Conservation (phyloP, 2,113 vertebrate species). For the Lagopus muta region DNA sequence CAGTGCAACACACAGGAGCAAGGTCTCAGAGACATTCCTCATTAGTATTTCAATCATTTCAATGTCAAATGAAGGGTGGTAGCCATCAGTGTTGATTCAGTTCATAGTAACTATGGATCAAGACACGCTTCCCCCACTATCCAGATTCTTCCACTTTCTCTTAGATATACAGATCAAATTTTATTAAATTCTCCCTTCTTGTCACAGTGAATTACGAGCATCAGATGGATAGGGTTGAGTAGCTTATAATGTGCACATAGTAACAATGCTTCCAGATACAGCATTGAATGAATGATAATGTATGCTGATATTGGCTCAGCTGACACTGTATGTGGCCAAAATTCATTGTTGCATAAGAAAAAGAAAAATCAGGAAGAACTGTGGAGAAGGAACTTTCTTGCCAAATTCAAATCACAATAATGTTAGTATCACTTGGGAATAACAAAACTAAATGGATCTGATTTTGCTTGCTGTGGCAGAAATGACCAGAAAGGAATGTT, state of each 20-base stretch:
- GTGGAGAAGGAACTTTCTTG: constrained; percentile 22
- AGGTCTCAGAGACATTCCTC: neutral
- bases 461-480: neutral
- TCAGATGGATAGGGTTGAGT: neutral
- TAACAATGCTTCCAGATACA: neutral
- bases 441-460: neutral
- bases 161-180: neutral
- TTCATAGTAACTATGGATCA: neutral
- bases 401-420: constrained; percentile 6
- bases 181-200: neutral
- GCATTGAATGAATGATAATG: neutral
- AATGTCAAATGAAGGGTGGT: neutral
- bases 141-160: neutral
- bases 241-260: neutral
- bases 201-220: neutral
- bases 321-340: neutral
- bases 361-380: neutral
- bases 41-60: neutral
- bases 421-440: neutral
- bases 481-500: neutral
- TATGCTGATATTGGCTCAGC: constrained; percentile 31
- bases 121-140: neutral
- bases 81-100: neutral
- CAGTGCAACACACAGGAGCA: neutral
- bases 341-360: constrained; percentile 1